Evolutionary conservation across 1,140 invertebrate genomes (phyloP), one percentile per base, ranked within the genome.

Genomic region (Streblospio benedicti): DNA sequence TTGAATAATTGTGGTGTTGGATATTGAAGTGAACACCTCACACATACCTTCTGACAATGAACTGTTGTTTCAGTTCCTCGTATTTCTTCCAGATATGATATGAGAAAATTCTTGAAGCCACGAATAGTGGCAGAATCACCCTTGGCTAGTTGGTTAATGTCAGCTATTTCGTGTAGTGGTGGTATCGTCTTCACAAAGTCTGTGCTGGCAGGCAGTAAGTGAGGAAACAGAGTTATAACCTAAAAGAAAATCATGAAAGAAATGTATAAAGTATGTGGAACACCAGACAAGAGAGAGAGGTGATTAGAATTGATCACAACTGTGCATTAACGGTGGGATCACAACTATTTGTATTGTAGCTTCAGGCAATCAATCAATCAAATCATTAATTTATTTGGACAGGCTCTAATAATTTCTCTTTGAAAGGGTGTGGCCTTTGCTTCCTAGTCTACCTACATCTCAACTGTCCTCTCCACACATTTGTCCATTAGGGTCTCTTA

Each of bases 81-180:
- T n/a, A 77, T 69, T 33, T 75, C 69, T 66, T 78, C 74, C 45
- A 80, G 64, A 62, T 71, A 79, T n/a, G 53, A 47, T 28, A 68
- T 57, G 4, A 80, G 64, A 61, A 79, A 81, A 12, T 63, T 50
- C 61, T 75, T 78, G 60, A 73, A 79, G 28, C 70, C 63, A 14
- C 47, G 52, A 14, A 76, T 64, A 44, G 71, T 62, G 4, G 62
- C 56, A 44, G 71, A 57, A 59, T 80, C 67, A 25, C 70, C 72
- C 32, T 68, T 68, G 47, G 73, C 71, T 52, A 81, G 63, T 62
- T 80, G 75, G 59, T 69, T 70, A 43, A 81, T 71, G 67, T 80
- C 77, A 4, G 78, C 78, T 35, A 81, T 76, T 38, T 77, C 73
- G 62, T 81, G 79, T 9, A 81, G 66, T 4, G 76, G 74, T 18